Evolutionary conservation across 2,797 vertebrate species (phyloP).

Genomic region (Crenichthys baileyi): DNA sequence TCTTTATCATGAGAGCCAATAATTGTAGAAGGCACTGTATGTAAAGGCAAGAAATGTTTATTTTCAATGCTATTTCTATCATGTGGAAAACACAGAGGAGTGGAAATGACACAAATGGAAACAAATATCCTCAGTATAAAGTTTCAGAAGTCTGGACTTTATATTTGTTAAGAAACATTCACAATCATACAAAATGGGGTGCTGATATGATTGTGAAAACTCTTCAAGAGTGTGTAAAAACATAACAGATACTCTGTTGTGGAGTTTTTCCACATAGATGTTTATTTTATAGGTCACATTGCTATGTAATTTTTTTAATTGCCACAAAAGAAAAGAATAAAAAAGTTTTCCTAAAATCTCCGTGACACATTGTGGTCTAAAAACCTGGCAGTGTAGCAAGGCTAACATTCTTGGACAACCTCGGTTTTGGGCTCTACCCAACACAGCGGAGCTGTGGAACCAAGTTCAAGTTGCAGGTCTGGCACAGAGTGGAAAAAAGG

Average conservation of each 20-base stretch:
- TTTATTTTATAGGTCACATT: not conserved
- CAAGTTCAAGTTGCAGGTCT: constrained; percentile 57
- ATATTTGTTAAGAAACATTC: not conserved
- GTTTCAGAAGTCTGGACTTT: not conserved
- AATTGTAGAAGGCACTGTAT: not conserved
- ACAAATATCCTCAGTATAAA: not conserved
- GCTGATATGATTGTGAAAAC: not conserved
- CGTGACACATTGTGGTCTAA: constrained; percentile 32
- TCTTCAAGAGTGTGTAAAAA: not conserved
- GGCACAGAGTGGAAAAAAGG: constrained; percentile 48
- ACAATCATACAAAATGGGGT: not conserved
- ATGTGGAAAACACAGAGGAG: not conserved
- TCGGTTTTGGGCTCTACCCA: constrained; percentile 25
- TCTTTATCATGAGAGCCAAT: not conserved
- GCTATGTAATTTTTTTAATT: not conserved
- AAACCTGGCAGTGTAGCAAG: constrained; percentile 23
- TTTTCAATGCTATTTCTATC: not conserved
- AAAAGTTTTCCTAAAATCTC: constrained; percentile 15
- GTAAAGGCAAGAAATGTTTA: not conserved
- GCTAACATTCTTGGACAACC: constrained; percentile 40
- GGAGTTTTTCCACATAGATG: not conserved
- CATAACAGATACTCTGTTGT: not conserved
- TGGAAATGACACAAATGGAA: not conserved
- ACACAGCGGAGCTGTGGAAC: constrained; percentile 30
- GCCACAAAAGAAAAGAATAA: constrained; percentile 19